Evolutionary conservation across 37 sponge, comb jelly and placozoan species (phyloP).

Genomic region (Cliona cf. orientalis): DNA sequence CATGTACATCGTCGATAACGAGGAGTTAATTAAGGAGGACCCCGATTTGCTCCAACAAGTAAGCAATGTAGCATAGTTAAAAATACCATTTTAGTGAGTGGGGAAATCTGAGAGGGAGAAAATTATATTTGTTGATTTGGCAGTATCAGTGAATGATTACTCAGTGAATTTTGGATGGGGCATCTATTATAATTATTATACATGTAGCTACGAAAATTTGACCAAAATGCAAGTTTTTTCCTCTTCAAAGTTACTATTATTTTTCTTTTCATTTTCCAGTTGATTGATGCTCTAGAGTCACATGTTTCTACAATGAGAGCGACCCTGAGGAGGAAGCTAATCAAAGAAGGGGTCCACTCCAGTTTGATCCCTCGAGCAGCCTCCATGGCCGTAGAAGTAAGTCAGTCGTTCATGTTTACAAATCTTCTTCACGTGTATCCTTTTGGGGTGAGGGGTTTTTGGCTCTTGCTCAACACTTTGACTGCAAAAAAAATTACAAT

Average conservation of each 20-base stretch:
- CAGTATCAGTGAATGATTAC: no score
- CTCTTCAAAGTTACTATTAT: no score
- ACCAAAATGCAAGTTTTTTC: no score
- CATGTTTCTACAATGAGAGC: conserved; percentile 21
- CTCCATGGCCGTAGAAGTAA: conserved; percentile 71
- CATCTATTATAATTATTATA: neutral
- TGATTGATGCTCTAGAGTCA: conserved; percentile 68
- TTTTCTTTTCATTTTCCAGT: neutral
- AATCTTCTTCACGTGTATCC: no score
- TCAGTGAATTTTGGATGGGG: neutral
- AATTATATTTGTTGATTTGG: no score
- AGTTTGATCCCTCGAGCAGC: conserved; percentile 44
- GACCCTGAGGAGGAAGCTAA: conserved; percentile 44
- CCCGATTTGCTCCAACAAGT: conserved; percentile 19
- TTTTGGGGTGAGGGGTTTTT: no score
- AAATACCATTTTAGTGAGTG: neutral
- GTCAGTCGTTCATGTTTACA: no score
- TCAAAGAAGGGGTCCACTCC: conserved; percentile 2
- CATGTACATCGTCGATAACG: conserved; percentile 61
- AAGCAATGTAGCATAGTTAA: neutral
- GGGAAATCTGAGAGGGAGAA: no score
- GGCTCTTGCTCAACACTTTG: no score
- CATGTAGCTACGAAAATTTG: no score
- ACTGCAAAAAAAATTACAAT: no score
- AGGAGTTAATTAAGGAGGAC: conserved; percentile 52